These are phyloP conservation scores for Alexandromys fortis DNA, from an alignment of 2,113 vertebrate genomes.

Conservation along the genomic window DNA sequence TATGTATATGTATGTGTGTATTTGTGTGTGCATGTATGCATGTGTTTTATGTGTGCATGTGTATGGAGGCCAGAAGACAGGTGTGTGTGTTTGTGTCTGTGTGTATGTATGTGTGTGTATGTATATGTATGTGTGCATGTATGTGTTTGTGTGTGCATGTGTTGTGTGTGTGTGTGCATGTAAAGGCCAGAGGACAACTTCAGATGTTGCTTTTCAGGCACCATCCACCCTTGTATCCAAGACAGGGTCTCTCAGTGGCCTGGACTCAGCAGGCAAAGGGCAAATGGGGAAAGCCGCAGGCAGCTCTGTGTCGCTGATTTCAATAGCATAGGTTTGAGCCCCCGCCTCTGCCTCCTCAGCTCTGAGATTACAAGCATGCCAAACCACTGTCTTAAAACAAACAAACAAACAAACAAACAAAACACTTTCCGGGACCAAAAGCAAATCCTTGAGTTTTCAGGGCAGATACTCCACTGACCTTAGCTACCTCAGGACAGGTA, in stretches of 20 bases:
- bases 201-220: background rate
- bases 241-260: background rate
- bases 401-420: background rate
- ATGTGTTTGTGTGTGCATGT: background rate
- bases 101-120: too few relatives aligned
- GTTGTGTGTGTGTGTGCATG: rapidly evolving
- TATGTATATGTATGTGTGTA: too few relatives aligned
- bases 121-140: background rate
- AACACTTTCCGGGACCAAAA: background rate
- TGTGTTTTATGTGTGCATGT: too few relatives aligned
- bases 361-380: background rate
- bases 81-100: too few relatives aligned
- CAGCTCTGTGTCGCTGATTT: background rate
- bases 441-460: background rate
- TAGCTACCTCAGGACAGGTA: background rate
- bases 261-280: background rate
- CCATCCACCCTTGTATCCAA: background rate
- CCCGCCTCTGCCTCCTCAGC: background rate
- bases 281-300: background rate
- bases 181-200: background rate
- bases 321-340: background rate
- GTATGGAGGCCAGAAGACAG: too few relatives aligned
- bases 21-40: too few relatives aligned
- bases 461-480: background rate
- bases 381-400: background rate